Conservation (phyloP, 2,113 vertebrate species). For the Tragulus kanchil region DNA sequence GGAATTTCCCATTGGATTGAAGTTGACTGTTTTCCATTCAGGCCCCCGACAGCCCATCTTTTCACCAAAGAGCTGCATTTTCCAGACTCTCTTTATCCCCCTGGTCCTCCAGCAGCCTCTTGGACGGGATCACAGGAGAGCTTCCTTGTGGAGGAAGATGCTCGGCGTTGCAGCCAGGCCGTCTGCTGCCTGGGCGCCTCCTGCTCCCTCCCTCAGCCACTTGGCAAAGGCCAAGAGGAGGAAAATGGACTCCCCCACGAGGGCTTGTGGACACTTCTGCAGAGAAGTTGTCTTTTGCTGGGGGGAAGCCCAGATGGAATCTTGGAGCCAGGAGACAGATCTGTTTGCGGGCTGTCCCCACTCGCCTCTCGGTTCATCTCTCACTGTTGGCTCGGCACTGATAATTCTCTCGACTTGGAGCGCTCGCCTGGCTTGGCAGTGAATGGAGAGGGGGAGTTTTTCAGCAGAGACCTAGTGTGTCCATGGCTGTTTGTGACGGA, state of each 20-base stretch:
- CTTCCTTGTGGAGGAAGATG: neutral
- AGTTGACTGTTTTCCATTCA: neutral
- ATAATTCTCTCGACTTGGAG: neutral
- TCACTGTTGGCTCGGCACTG: conserved; percentile 39
- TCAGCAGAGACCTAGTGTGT: neutral
- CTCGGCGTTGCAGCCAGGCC: neutral
- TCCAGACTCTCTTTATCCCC: neutral
- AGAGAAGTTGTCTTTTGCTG: conserved; percentile 17
- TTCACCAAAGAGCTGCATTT: neutral
- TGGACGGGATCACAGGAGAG: fast-evolving
- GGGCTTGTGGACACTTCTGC: neutral
- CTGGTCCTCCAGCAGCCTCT: neutral
- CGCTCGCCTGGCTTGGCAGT: neutral
- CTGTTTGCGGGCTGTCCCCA: conserved; percentile 4
- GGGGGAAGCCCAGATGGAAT: conserved; percentile 34
- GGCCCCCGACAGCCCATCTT: neutral
- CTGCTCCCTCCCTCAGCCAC: fast-evolving
- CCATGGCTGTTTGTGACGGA: neutral
- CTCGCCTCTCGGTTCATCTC: conserved; percentile 39
- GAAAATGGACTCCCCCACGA: neutral
- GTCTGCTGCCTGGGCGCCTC: neutral
- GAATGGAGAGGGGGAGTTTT: neutral
- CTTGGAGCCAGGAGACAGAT: conserved; percentile 41
- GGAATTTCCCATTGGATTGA: neutral
- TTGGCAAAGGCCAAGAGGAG: neutral